These are phyloP conservation scores for Narcine bancroftii DNA, from an alignment of 2,113 vertebrate genomes.

Conservation along the genomic window DNA sequence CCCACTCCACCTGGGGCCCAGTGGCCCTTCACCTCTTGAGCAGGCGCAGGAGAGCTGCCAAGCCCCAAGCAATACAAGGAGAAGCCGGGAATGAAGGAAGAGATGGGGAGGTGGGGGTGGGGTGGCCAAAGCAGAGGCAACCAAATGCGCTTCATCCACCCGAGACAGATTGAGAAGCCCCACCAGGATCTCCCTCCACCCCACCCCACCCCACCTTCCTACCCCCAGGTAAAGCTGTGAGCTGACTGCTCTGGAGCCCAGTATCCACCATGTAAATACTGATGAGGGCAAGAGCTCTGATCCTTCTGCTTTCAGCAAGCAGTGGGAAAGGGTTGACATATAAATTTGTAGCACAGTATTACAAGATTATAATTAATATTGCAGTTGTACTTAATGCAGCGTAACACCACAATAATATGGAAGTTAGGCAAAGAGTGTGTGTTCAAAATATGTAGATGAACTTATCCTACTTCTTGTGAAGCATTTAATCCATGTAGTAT, in stretches of 20 bases:
- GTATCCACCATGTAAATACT: constrained; percentile 51
- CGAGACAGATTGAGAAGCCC: constrained; percentile 43
- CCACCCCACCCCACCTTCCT: background rate
- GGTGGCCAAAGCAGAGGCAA: constrained; percentile 1
- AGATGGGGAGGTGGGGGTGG: constrained; percentile 35
- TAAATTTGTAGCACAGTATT: constrained; percentile 46
- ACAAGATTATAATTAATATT: constrained; percentile 50
- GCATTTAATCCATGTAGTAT: constrained; percentile 45
- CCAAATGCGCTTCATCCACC: constrained; percentile 38
- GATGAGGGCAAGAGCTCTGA: constrained; percentile 55
- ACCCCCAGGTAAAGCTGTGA: constrained; percentile 33
- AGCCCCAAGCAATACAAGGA: constrained; percentile 59
- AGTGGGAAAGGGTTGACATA: constrained; percentile 45
- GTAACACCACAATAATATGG: constrained; percentile 47
- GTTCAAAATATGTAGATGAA: constrained; percentile 57
- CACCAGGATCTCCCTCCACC: background rate
- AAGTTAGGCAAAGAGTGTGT: constrained; percentile 58
- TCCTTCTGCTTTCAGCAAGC: constrained; percentile 50
- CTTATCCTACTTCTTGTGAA: constrained; percentile 52
- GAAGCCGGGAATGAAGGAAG: constrained; percentile 43
- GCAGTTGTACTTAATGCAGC: constrained; percentile 41
- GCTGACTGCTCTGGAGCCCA: constrained; percentile 39
- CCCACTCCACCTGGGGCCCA: constrained; percentile 81
- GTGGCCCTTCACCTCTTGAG: constrained; percentile 51
- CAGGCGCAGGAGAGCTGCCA: constrained; percentile 46